Conservation (phyloP, 2,113 vertebrate species). For the Ophiodon elongatus region DNA sequence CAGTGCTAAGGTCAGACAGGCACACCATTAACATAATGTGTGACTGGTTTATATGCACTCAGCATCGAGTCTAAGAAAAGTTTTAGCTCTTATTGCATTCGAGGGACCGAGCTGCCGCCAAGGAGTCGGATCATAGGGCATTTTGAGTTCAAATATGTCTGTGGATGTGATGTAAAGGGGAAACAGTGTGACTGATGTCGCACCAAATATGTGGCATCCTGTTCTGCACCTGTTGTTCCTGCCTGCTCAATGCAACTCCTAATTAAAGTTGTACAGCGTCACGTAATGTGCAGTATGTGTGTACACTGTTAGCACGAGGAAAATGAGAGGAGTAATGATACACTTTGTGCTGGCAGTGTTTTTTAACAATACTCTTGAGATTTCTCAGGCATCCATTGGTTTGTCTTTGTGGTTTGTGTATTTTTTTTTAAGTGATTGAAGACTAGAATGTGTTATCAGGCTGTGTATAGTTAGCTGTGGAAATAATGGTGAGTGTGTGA, state of each 20-base stretch:
- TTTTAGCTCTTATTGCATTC: background rate
- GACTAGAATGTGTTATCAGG: background rate
- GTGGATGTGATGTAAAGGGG: slow-evolving; percentile 8
- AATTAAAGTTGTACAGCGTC: background rate
- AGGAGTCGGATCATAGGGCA: background rate
- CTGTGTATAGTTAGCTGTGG: background rate
- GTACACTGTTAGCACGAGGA: background rate
- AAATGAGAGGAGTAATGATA: background rate
- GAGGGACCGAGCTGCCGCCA: background rate
- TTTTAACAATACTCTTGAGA: background rate
- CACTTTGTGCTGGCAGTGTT: background rate
- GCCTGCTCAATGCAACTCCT: background rate
- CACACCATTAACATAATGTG: background rate
- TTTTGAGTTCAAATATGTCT: background rate
- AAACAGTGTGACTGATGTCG: slow-evolving; percentile 26
- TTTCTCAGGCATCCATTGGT: background rate
- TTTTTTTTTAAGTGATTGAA: background rate
- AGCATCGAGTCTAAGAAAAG: background rate
- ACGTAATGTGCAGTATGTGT: background rate
- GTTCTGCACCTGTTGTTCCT: slow-evolving; percentile 47
- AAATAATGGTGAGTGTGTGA: background rate
- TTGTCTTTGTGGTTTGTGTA: background rate
- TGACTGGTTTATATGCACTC: background rate
- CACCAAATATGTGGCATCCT: slow-evolving; percentile 64
- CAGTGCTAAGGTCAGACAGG: background rate